These are phyloP conservation scores for Dynastes hyllus DNA, from an alignment of 2,888 invertebrate genomes.

Conservation along the genomic window DNA sequence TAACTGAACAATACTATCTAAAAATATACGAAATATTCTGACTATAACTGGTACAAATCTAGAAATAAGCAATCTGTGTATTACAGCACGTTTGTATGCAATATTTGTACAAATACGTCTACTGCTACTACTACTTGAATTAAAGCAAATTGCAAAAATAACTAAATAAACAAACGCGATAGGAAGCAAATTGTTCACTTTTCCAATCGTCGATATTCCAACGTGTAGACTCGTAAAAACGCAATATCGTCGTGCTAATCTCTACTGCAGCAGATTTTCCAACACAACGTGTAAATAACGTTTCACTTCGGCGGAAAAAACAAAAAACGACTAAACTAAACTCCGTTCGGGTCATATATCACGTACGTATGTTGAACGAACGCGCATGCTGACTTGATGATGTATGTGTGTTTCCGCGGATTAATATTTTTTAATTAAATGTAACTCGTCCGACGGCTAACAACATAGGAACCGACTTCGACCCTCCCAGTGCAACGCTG, in stretches of 20 bases:
- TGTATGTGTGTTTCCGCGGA: conserved; percentile 36
- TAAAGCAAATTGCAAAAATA: no score
- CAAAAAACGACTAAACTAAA: conserved; percentile 5
- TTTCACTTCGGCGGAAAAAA: not conserved
- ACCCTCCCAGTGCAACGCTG: not conserved
- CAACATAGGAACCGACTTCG: not conserved
- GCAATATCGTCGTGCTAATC: not conserved
- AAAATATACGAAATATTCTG: no score
- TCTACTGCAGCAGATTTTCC: not conserved
- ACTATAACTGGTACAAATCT: no score
- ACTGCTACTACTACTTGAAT: no score
- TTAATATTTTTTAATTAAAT: conserved; percentile 45
- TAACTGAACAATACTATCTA: no score
- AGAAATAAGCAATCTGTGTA: no score
- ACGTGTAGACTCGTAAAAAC: no score
- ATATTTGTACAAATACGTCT: no score
- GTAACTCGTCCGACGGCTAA: conserved; percentile 9
- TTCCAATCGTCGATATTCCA: no score
- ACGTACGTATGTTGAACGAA: conserved; percentile 10
- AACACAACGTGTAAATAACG: not conserved
- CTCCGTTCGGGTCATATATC: conserved; percentile 9
- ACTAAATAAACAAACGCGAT: no score
- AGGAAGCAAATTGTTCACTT: no score
- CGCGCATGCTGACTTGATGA: conserved; percentile 2
- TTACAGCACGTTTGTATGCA: no score